Base-by-base conservation (phyloP, 2,888 invertebrate genomes). In the Margaritifera margaritifera region DNA sequence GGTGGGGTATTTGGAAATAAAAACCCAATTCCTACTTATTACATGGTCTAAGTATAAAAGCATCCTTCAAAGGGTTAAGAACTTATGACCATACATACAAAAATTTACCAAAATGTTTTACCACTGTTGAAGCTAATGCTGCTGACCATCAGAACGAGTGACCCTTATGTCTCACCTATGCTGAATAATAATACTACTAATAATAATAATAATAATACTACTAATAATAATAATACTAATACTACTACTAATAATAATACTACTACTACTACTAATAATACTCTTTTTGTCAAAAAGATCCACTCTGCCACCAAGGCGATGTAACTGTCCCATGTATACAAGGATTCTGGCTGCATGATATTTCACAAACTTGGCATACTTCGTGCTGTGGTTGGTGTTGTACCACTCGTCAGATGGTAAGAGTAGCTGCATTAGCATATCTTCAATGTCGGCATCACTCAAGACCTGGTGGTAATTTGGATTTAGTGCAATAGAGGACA, bases 391-490 rank as follows among this genome's bases (percentile, higher is more conserved):
- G 83, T 93, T 93, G 62, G 93, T 93, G 89, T 93, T 93, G 88
- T 93, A 93, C 92, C 93, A 93, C 83, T 93, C 93, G 84, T 93
- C 93, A 1, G 93, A 92, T 24, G 93, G 93, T 74, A 93, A 89
- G 66, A 93, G 90, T 72, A 93, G 90, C 86, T 92, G 92, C 81
- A 92, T 92, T 59, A 93, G 87, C 77, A 92, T 91, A 85, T 93
- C 93, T 19, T 93, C 92, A 62, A 93, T 90, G 75, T 92, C 92
- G 20, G 92, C 91, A 51, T 92, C 92, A 50, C 91, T 88, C 66
- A 93, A 88, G 1, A 90, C 87, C 31, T 90, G 88, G 85, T 93
- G 93, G 80, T 92, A 90, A 71, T 88, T 86, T 2, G 93, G 92
- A 75, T 92, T 92, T 77, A 93, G 86, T 52, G 93, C 92, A 55